Conservation (phyloP, 1,140 invertebrate species). For the Drosophila mayri region DNA sequence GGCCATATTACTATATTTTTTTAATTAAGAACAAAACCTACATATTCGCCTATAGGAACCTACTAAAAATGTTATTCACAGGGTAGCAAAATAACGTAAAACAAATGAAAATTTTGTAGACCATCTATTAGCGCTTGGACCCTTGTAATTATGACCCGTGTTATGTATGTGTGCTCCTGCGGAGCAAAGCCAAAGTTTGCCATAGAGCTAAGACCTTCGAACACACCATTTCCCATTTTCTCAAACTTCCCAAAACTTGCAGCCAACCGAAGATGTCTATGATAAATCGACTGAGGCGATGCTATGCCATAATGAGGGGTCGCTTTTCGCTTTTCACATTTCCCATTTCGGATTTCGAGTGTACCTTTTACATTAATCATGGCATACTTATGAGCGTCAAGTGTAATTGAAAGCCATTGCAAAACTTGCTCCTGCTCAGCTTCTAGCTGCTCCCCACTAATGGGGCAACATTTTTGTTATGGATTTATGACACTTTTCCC, state of each 20-base stretch:
- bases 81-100: constrained; percentile 15
- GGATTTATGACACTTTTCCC: constrained; percentile 65
- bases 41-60: no score
- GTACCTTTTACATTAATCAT: constrained; percentile 80
- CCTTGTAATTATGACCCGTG: constrained; percentile 64
- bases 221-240: constrained; percentile 3
- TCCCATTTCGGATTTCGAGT: constrained; percentile 34
- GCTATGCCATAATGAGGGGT: constrained; percentile 64
- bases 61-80: neutral
- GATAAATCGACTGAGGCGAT: constrained; percentile 65
- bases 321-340: constrained; percentile 26
- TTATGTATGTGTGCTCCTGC: constrained; percentile 23
- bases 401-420: constrained; percentile 81
- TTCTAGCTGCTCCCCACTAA: constrained; percentile 39
- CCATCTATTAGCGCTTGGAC: constrained; percentile 60
- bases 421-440: constrained; percentile 62
- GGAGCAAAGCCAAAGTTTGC: constrained; percentile 49
- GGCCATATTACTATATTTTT: neutral
- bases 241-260: neutral
- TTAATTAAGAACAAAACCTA: neutral
- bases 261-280: constrained; percentile 54
- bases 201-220: constrained; percentile 47
- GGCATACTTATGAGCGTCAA: constrained; percentile 80
- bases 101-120: constrained; percentile 57
- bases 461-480: constrained; percentile 71